Percentiles rank a stretch among this genome's conserved stretches.
phyloP scores from a whole-genome alignment of 2,113 vertebrate genomes.

The Zingel zingel region DNA sequence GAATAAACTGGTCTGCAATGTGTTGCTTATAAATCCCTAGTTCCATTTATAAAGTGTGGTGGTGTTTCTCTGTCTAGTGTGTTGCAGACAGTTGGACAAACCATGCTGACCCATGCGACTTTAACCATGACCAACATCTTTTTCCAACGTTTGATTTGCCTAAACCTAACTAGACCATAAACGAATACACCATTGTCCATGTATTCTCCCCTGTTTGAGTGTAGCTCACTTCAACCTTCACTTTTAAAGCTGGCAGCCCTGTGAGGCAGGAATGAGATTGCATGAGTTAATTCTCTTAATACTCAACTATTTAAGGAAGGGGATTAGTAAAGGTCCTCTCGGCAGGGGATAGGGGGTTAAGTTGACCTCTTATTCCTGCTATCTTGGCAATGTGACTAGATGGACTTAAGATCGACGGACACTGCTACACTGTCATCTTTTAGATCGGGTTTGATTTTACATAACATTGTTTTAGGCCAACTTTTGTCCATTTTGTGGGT shows the following conservation, averaged over 20 bases:
- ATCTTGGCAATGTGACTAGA: conserved; percentile 54
- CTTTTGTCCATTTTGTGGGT: background rate
- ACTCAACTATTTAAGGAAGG: conserved; percentile 81
- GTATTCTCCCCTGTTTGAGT: background rate
- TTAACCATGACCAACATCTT: conserved; percentile 19
- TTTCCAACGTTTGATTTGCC: background rate
- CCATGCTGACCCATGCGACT: background rate
- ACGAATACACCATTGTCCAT: conserved; percentile 7
- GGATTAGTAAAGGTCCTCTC: conserved; percentile 74
- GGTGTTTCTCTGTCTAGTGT: background rate
- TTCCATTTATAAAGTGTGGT: background rate
- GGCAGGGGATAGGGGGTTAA: conserved; percentile 56
- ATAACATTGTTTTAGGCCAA: background rate
- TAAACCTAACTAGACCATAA: conserved; percentile 4
- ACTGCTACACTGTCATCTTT: conserved; percentile 16
- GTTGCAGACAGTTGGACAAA: background rate
- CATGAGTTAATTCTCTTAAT: conserved; percentile 79
- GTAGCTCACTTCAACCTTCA: conserved; percentile 53
- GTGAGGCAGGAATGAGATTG: conserved; percentile 79
- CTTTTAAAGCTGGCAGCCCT: conserved; percentile 56
- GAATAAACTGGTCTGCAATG: background rate
- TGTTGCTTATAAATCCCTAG: background rate
- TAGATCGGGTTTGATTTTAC: background rate
- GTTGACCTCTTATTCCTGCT: conserved; percentile 60
- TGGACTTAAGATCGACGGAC: conserved; percentile 39